phyloP scores from a whole-genome alignment of 2,113 vertebrate species.

The Amblyornis subalaris region DNA sequence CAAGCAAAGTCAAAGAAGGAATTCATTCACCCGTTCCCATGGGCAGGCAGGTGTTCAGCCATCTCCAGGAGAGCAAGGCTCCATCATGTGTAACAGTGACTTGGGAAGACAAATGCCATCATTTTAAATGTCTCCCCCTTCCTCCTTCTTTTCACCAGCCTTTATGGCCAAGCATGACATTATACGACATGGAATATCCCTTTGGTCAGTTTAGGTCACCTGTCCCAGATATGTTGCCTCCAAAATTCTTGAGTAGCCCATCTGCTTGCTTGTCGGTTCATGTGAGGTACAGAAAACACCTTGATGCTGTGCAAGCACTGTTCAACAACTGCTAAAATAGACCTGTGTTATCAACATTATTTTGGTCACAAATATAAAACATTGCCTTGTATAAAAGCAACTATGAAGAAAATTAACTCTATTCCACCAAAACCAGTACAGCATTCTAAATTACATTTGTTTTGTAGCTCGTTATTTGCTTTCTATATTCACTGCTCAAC shows the following conservation, averaged over 20 bases:
- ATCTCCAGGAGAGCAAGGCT: neutral
- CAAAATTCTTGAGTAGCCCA: neutral
- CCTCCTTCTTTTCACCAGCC: neutral
- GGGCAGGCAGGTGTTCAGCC: neutral
- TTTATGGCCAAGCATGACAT: neutral
- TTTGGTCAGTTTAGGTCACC: neutral
- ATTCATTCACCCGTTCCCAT: neutral
- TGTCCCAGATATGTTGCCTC: neutral
- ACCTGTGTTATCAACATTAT: neutral
- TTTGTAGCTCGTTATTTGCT: neutral
- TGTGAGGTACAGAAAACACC: neutral
- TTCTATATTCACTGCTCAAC: neutral
- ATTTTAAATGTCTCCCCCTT: neutral
- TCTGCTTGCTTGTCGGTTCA: neutral
- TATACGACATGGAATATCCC: neutral
- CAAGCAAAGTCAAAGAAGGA: neutral
- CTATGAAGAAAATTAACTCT: neutral
- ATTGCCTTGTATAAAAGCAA: neutral
- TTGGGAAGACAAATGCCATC: neutral
- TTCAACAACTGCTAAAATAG: neutral
- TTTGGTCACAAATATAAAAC: neutral
- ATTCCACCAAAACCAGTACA: neutral
- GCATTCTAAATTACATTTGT: neutral
- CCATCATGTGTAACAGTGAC: fast-evolving
- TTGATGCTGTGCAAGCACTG: neutral